A percentile compares a stretch with the other conserved stretches of the same genome.
phyloP scores from a whole-genome alignment of 1,140 invertebrate species.

The Heliconius hermathena region DNA sequence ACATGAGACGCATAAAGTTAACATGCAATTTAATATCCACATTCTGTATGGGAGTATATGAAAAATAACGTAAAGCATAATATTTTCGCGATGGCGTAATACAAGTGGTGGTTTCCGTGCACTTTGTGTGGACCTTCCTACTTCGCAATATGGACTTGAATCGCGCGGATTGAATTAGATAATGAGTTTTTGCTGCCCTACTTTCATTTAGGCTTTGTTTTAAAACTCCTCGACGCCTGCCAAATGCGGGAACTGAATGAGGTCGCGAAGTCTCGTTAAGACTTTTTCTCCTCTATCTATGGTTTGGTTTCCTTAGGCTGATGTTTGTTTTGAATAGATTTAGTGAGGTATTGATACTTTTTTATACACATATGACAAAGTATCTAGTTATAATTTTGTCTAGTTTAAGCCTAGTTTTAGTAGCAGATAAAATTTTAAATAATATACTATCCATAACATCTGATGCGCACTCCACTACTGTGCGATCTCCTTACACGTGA shows the following conservation, averaged over 20 bases:
- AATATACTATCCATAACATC: no score
- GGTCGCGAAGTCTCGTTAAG: constrained; percentile 40
- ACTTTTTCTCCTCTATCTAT: constrained; percentile 35
- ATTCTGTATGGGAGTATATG: not conserved
- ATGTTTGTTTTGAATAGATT: constrained; percentile 9
- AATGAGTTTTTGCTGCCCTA: constrained; percentile 34
- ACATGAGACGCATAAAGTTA: not conserved
- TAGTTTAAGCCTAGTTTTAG: no score
- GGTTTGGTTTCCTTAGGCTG: constrained; percentile 28
- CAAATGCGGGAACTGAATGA: constrained; percentile 39
- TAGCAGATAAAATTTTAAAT: no score
- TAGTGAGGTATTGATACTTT: not conserved
- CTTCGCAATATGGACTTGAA: not conserved
- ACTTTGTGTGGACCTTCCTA: not conserved
- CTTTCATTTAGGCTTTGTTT: constrained; percentile 48
- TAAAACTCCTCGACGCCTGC: constrained; percentile 41
- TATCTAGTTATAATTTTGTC: no score
- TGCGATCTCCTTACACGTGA: no score
- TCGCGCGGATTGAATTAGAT: constrained; percentile 18
- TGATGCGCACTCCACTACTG: no score
- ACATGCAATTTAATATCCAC: not conserved
- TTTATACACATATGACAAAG: not conserved
- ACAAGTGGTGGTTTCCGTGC: not conserved
- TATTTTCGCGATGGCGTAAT: not conserved
- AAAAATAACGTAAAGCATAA: not conserved